phyloP scores from a whole-genome alignment of 2,797 vertebrate genomes.

The Sylvilagus floridanus region DNA sequence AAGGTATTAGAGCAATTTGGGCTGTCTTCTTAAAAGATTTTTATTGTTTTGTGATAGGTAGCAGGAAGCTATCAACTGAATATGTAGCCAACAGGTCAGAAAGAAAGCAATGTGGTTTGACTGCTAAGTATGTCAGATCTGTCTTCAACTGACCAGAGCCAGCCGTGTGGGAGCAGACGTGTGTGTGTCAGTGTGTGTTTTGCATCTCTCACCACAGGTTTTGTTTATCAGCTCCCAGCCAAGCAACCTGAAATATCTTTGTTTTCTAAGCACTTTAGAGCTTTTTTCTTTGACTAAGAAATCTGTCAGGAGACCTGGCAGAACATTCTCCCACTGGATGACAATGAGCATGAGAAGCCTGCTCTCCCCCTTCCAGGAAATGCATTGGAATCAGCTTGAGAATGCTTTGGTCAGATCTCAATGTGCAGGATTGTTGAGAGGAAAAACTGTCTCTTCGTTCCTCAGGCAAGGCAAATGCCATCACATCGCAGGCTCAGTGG shows the following conservation, averaged over 20 bases:
- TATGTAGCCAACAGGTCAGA: conserved; percentile 84
- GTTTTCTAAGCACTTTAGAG: conserved; percentile 67
- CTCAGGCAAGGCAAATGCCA: conserved; percentile 77
- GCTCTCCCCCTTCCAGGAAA: conserved; percentile 53
- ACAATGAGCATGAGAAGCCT: conserved; percentile 48
- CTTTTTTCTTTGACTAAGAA: conserved; percentile 63
- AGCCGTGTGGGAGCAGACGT: not conserved
- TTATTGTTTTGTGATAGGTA: conserved; percentile 84
- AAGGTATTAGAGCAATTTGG: conserved; percentile 82
- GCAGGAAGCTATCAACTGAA: conserved; percentile 82
- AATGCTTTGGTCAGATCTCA: conserved; percentile 71
- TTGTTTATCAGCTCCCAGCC: conserved; percentile 69
- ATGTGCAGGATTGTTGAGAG: conserved; percentile 59
- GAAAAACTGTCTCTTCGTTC: conserved; percentile 77
- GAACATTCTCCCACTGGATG: conserved; percentile 45
- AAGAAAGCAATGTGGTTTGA: conserved; percentile 80
- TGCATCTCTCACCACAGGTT: conserved; percentile 45
- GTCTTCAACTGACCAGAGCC: conserved; percentile 73
- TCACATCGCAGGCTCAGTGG: conserved; percentile 72
- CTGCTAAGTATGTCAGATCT: conserved; percentile 64
- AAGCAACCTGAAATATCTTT: conserved; percentile 67
- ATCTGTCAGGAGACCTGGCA: conserved; percentile 67
- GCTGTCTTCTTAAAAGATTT: conserved; percentile 84
- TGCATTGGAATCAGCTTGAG: conserved; percentile 62
- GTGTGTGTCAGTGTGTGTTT: not conserved